Evolutionary conservation across 2,888 invertebrate species (phyloP).

Genomic region (Lamellibrachia columna): DNA sequence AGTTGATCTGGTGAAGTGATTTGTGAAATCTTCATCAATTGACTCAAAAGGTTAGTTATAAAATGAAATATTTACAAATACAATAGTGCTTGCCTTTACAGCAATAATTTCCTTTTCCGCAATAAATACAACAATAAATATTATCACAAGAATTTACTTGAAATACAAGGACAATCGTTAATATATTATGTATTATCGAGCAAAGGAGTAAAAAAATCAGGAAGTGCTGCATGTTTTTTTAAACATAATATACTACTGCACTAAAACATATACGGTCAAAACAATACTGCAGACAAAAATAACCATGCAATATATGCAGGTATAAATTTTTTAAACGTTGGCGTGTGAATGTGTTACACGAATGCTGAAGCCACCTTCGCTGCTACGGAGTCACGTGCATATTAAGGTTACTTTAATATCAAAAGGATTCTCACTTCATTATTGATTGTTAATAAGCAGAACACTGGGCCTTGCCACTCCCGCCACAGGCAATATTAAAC

Average conservation of each 20-base stretch:
- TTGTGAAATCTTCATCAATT: background rate
- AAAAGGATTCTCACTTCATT: slow-evolving; percentile 16
- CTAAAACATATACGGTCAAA: background rate
- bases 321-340: background rate
- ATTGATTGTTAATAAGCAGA: slow-evolving; percentile 6
- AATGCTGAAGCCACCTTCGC: background rate
- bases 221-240: background rate
- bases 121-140: no score
- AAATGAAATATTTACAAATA: background rate
- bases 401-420: slow-evolving; percentile 16
- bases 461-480: background rate
- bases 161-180: background rate
- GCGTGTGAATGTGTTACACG: background rate
- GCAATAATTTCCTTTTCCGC: no score
- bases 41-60: background rate
- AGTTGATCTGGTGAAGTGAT: background rate
- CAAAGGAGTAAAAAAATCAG: background rate
- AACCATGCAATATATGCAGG: background rate
- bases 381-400: background rate
- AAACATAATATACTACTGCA: background rate
- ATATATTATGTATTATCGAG: background rate
- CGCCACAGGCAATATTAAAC: background rate
- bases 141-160: background rate
- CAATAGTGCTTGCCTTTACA: background rate
- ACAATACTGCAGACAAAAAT: background rate